phyloP scores from a whole-genome alignment of 1,140 invertebrate species.

The Penaeus indicus region DNA sequence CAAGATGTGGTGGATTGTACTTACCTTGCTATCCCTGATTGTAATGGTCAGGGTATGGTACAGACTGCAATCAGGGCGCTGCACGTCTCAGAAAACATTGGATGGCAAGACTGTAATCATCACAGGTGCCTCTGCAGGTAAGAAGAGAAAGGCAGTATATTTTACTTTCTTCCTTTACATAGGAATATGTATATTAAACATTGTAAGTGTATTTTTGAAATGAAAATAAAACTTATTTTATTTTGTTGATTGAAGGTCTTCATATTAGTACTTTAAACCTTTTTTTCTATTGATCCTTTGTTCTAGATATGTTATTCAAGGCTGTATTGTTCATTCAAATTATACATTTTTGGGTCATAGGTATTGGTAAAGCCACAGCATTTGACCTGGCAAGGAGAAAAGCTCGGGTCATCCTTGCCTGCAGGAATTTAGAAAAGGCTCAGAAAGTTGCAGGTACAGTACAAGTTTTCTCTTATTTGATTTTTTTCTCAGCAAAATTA shows the following conservation, averaged over 20 bases:
- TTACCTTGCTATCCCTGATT: neutral
- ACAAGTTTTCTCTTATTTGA: neutral
- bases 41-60: neutral
- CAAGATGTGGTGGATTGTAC: neutral
- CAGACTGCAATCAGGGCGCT: constrained; percentile 8
- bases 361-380: constrained; percentile 74
- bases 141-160: neutral
- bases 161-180: neutral
- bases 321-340: neutral
- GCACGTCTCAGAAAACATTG: constrained; percentile 45
- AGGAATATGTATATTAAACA: too few relatives aligned
- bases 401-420: constrained; percentile 73
- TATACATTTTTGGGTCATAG: constrained; percentile 62
- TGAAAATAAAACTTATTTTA: too few relatives aligned
- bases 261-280: neutral
- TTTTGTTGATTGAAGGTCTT: too few relatives aligned
- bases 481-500: neutral
- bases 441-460: constrained; percentile 67
- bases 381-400: constrained; percentile 70
- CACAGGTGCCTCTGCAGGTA: constrained; percentile 74
- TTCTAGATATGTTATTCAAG: too few relatives aligned
- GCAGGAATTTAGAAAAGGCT: constrained; percentile 70
- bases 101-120: constrained; percentile 74
- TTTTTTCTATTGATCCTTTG: neutral
- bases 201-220: too few relatives aligned